Conservation (phyloP, 1,140 invertebrate species). For the Tetramorium simillimum region DNA sequence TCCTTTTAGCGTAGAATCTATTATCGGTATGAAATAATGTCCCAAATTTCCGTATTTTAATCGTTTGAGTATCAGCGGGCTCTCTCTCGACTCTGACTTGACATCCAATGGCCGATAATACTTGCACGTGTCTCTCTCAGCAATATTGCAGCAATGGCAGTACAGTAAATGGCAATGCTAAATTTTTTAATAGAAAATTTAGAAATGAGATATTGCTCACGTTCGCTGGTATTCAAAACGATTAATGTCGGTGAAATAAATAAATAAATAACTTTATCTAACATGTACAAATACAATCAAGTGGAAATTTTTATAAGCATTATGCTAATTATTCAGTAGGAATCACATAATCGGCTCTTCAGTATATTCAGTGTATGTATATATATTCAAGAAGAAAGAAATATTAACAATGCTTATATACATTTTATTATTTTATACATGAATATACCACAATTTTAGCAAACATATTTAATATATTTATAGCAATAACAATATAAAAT, state of each 20-base stretch:
- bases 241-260: background rate
- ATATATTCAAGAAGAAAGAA: background rate
- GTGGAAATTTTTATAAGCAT: background rate
- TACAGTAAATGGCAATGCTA: background rate
- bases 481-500: conserved; percentile 31
- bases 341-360: background rate
- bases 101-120: too few species aligned
- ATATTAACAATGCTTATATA: conserved; percentile 42
- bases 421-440: conserved; percentile 33
- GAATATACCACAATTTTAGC: conserved; percentile 2
- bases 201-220: background rate
- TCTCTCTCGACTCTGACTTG: background rate
- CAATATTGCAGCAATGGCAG: background rate
- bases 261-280: conserved; percentile 11
- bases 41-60: background rate
- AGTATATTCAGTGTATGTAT: background rate
- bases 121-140: background rate
- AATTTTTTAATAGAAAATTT: background rate
- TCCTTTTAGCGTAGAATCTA: conserved; percentile 83
- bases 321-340: background rate
- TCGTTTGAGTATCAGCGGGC: background rate
- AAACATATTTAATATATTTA: conserved; percentile 40
- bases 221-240: background rate
- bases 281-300: background rate
- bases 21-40: conserved; percentile 79